A percentile compares a stretch with the other conserved stretches of the same genome.
Conservation (phyloP, 2,797 vertebrate genomes). For the Acridotheres tristis region DNA sequence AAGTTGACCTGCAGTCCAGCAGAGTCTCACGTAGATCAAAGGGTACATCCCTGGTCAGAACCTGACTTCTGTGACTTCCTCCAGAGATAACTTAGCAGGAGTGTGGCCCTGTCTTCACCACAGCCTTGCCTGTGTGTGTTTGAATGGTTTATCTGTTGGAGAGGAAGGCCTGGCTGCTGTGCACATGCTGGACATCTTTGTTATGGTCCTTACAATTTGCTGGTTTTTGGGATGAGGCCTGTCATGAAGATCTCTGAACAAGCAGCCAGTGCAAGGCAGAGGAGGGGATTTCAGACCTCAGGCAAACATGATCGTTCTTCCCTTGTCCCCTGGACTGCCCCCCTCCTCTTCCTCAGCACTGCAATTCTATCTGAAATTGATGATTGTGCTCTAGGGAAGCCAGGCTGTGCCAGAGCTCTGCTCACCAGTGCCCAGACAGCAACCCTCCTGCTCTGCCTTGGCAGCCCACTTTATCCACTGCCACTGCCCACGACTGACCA, state of each 20-base stretch:
- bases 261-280: not conserved
- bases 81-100: not conserved
- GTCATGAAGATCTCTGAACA: not conserved
- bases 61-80: not conserved
- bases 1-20: conserved; percentile 1
- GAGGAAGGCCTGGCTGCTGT: not conserved
- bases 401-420: not conserved
- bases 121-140: accelerated
- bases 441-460: not conserved
- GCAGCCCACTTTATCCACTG: not conserved
- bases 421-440: not conserved
- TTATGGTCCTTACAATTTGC: not conserved
- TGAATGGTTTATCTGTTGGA: not conserved
- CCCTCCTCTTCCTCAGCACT: not conserved
- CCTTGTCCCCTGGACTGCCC: not conserved
- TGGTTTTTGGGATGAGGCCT: not conserved
- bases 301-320: not conserved
- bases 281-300: not conserved
- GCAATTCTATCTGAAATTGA: not conserved
- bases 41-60: not conserved
- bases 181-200: not conserved
- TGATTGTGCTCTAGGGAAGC: not conserved
- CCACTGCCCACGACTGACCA: not conserved
- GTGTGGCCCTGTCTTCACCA: not conserved
- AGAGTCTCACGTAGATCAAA: not conserved